Conservation (phyloP, 1,140 invertebrate genomes). For the Tetramorium simillimum region DNA sequence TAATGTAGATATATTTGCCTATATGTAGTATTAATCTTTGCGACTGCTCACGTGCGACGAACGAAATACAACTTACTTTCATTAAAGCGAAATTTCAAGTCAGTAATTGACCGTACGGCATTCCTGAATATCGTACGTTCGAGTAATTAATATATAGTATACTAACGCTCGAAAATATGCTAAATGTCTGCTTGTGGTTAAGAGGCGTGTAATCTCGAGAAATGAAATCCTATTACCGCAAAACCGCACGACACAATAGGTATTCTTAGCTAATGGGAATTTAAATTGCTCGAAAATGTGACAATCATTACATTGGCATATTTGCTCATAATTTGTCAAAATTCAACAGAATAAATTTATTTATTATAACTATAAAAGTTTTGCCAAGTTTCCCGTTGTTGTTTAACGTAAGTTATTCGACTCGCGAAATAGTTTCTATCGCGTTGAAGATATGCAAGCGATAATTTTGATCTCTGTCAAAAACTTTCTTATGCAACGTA, state of each 20-base stretch:
- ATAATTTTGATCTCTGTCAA: not conserved
- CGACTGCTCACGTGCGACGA: not conserved
- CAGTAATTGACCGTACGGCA: not conserved
- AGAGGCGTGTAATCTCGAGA: not conserved
- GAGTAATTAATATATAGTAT: not conserved
- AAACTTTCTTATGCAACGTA: not conserved
- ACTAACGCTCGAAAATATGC: not conserved
- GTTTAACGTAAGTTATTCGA: not conserved
- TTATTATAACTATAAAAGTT: not conserved
- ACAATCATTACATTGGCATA: not conserved
- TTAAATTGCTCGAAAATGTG: not conserved
- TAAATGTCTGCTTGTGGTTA: not conserved
- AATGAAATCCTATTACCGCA: slow-evolving; percentile 32
- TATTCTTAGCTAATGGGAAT: not conserved
- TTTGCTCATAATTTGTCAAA: not conserved
- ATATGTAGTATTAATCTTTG: not conserved
- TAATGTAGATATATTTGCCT: not conserved
- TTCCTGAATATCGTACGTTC: not conserved
- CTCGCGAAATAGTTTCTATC: not conserved
- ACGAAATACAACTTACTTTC: not conserved
- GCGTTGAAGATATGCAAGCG: not conserved
- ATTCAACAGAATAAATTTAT: not conserved
- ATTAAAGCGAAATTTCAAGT: not conserved
- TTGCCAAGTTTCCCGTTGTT: not conserved
- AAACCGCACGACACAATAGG: slow-evolving; percentile 25